These are phyloP conservation scores for Anarsia innoxiella DNA, from an alignment of 2,888 invertebrate species.

Conservation along the genomic window DNA sequence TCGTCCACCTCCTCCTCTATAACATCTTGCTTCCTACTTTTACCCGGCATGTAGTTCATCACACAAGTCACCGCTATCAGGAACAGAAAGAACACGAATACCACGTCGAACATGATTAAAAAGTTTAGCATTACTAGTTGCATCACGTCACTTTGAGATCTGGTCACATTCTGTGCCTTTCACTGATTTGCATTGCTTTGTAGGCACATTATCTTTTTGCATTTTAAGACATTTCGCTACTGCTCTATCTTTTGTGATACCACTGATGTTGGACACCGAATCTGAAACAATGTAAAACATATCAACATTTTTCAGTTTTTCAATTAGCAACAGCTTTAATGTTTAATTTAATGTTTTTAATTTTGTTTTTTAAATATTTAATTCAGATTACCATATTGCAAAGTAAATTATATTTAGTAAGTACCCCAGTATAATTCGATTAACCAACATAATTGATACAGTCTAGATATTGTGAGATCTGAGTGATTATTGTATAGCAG, in stretches of 20 bases:
- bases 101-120: conserved; percentile 91
- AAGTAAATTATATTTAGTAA: no score
- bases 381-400: no score
- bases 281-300: conserved; percentile 1
- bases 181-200: conserved; percentile 10
- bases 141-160: conserved; percentile 74
- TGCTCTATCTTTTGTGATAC: no score
- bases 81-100: conserved; percentile 90
- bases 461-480: no score
- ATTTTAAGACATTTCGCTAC: not conserved
- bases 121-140: conserved; percentile 91
- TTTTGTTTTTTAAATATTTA: no score
- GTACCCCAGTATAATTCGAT: no score
- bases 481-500: no score
- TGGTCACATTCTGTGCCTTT: conserved; percentile 56
- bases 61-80: conserved; percentile 88
- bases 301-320: no score
- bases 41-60: conserved; percentile 86
- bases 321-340: no score
- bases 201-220: conserved; percentile 4
- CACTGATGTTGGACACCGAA: not conserved
- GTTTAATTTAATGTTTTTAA: no score
- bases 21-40: conserved; percentile 61
- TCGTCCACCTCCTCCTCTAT: conserved; percentile 63
- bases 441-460: no score